Base-by-base conservation (phyloP, 2,888 invertebrate genomes). In the Saturnia pavonia region DNA sequence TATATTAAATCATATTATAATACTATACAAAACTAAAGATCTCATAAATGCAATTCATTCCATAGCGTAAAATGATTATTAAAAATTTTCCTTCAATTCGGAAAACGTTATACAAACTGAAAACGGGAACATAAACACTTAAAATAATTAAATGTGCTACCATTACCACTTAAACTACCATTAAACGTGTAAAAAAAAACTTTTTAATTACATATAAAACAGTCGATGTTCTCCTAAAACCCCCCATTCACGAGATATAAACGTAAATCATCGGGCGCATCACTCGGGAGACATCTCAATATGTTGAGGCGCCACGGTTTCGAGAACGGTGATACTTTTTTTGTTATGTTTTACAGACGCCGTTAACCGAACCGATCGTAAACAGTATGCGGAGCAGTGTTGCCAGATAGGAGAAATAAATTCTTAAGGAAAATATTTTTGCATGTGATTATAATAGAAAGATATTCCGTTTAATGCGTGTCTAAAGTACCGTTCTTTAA, bases 401-500 rank as follows among this genome's bases (percentile, higher is more conserved):
- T 60, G 57, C 57, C 57, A 60, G 57, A 25, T 12, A 14, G 27
- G 25, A 6, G 14, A 60, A 60, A 25, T 60, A 27, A 14, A 60
- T 27, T 60, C 4, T 14, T 54, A 60, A 4, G 14, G 25, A 27
- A 14, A 27, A 60, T 14, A 60, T 57, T 57, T 22, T 57, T 12
- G 1, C 25, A 25, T 57, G 11, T 51, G 1, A 7, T 51, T 51
- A 12, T 2, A 12, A 43, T 43, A 8, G 34, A 34, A 34, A 34
- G 34, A 6, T 34, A 34, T 2, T 34, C 34, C 34, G 34, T 34
- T 34, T 6, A 34, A 34, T 34, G 6, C 34, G 34, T 34, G 34
- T 34, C 34, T n/a, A 71, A 73, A 75, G 71, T 78, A 78, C 82
- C 75, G 80, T 81, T 76, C 70, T 76, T 79, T 71, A 68, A 77